Base-by-base conservation (phyloP, 2,113 vertebrate species). In the Poicephalus meyeri region DNA sequence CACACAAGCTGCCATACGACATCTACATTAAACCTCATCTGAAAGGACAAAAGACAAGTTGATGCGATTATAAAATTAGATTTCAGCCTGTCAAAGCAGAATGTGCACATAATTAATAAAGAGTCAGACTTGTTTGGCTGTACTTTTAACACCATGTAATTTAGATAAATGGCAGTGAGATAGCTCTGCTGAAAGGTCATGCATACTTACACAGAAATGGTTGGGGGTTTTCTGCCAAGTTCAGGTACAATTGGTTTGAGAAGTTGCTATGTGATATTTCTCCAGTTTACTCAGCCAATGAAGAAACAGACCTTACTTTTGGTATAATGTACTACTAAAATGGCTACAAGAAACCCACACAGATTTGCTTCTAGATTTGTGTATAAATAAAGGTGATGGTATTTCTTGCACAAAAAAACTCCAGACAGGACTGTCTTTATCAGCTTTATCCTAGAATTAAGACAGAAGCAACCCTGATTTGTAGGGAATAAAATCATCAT, bases 111-210 rank as follows among this genome's bases (percentile, higher is more conserved):
- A 86, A 87, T 78, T 91, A 93, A 85, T 64, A 81, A 82, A 91
- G 49, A 80, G 53, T 29, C 63, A 82, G 86, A 55, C 35, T 66
- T 76, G 42, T 49, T 47, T 68, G 80, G 60, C 85, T 80, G 55
- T 93, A 65, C 91, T 93, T 93, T 88, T 96, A 91, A 93, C 92
- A 89, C 86, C 49, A 65, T 20, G 16, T 87, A 91, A 95, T 96
- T 93, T 89, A 95, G 81, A 71, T 65, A 93, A 93, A 86, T 42
- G 81, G 56, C 87, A 89, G 66, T 10, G 44, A 91, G 84, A 95
- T 35, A 94, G 82, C 65, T 58, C 46, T 86, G 77, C 52, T 79
- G 77, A 94, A 95, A 95, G 94, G 93, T 94, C 89, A 88, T 0
- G 8, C 58, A 52, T 80, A 88, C 52, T 87, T 77, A 50, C 13